Conservation (phyloP, 2,113 vertebrate genomes). For the Rattus norvegicus region DNA sequence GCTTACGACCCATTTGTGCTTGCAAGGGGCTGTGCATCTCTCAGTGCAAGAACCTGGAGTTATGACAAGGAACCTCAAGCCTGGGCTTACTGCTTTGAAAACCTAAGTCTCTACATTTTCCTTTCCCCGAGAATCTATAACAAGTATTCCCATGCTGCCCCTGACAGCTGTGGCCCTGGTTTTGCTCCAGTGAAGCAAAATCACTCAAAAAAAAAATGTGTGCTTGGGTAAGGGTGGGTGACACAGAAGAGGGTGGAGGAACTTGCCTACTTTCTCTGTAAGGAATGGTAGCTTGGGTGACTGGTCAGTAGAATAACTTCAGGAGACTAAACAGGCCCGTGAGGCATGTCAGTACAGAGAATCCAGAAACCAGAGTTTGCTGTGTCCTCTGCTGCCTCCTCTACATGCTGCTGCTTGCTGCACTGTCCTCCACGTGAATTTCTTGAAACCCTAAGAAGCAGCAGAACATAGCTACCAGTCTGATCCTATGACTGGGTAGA, state of each 20-base stretch:
- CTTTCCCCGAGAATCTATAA: neutral
- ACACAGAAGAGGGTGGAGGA: no score
- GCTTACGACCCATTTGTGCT: neutral
- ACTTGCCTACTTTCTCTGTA: neutral
- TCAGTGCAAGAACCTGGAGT: neutral
- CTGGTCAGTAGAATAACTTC: neutral
- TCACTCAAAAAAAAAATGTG: neutral
- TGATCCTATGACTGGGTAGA: no score
- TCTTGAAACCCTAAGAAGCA: neutral
- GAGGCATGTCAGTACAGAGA: no score
- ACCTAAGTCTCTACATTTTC: neutral
- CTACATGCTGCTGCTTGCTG: no score
- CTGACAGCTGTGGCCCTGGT: neutral
- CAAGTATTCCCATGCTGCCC: neutral
- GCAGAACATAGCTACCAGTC: neutral
- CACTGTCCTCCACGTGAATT: neutral
- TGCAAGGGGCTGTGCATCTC: neutral
- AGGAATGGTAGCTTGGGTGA: neutral
- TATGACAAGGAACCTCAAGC: neutral
- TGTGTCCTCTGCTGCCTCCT: no score
- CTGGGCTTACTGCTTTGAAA: neutral
- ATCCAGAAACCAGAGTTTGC: neutral
- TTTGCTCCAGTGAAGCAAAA: neutral
- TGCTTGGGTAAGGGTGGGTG: neutral
- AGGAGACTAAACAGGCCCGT: neutral